Conservation (phyloP, 2,888 invertebrate species). For the Cephus rjabovi region DNA sequence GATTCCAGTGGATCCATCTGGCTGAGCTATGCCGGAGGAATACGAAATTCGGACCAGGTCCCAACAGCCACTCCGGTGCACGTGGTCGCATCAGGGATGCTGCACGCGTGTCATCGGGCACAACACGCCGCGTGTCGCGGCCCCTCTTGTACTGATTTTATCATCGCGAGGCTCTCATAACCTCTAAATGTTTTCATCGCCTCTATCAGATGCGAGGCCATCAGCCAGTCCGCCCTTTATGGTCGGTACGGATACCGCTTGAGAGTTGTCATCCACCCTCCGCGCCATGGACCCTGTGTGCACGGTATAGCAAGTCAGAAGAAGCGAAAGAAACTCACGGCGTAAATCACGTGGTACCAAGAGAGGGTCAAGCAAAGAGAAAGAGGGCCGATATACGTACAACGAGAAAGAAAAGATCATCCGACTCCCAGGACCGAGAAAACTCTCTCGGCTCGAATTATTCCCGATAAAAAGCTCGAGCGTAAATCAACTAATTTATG, state of each 20-base stretch:
- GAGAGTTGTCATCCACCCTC: background rate
- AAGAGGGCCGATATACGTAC: background rate
- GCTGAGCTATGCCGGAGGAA: conserved; percentile 33
- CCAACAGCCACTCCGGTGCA: conserved; percentile 7
- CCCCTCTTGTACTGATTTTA: conserved; percentile 53
- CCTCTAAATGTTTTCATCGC: conserved; percentile 61
- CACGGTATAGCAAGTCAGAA: background rate
- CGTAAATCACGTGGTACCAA: conserved; percentile 10
- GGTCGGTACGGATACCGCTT: background rate
- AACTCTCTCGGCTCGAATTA: conserved; percentile 25
- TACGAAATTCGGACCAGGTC: conserved; percentile 36
- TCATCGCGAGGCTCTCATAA: conserved; percentile 49
- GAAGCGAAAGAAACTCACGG: background rate
- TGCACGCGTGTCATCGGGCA: conserved; percentile 54
- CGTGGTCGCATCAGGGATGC: conserved; percentile 54
- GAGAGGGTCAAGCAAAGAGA: conserved; percentile 6
- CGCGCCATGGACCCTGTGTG: background rate
- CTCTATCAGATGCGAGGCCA: conserved; percentile 49
- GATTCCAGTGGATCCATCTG: background rate
- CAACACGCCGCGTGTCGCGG: conserved; percentile 55
- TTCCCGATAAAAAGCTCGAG: conserved; percentile 42
- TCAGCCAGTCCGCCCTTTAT: background rate
- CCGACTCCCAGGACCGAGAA: background rate
- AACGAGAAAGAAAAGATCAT: conserved; percentile 9
- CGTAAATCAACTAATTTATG: conserved; percentile 65